Conservation (phyloP, 1,140 invertebrate species). For the Drosophila repletoides region DNA sequence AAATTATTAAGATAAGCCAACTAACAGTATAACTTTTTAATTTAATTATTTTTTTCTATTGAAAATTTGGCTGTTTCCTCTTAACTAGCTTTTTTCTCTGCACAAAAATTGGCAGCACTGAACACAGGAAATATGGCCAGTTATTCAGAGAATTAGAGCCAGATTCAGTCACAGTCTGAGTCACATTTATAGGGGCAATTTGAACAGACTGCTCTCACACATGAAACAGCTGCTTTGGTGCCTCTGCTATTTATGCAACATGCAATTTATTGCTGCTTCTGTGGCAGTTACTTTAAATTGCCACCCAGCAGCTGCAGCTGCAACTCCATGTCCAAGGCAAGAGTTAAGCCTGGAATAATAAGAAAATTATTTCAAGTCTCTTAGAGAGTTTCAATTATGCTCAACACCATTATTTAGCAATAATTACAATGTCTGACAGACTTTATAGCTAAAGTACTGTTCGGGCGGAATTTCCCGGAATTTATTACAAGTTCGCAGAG, state of each 20-base stretch:
- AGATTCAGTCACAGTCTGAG: constrained; percentile 10
- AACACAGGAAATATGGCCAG: constrained; percentile 26
- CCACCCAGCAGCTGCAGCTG: constrained; percentile 7
- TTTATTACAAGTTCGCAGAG: too few species aligned
- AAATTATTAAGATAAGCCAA: too few species aligned
- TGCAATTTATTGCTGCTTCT: constrained; percentile 65
- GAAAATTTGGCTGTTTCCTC: too few species aligned
- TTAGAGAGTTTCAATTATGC: too few species aligned
- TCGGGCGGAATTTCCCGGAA: too few species aligned
- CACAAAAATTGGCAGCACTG: constrained; percentile 19
- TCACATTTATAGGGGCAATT: constrained; percentile 52
- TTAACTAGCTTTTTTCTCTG: too few species aligned
- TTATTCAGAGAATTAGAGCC: constrained; percentile 27
- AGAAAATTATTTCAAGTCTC: too few species aligned
- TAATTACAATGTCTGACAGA: too few species aligned
- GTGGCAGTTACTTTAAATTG: constrained; percentile 37
- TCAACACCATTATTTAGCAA: too few species aligned
- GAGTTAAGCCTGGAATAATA: constrained; percentile 10
- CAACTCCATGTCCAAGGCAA: background rate
- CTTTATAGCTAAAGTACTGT: too few species aligned
- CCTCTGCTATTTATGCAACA: constrained; percentile 53
- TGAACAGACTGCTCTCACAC: constrained; percentile 35
- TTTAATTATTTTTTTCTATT: too few species aligned
- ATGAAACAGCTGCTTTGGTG: constrained; percentile 60
- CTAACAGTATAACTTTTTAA: too few species aligned